Evolutionary conservation across 2,888 invertebrate species (phyloP).

Genomic region (Machimus atricapillus): DNA sequence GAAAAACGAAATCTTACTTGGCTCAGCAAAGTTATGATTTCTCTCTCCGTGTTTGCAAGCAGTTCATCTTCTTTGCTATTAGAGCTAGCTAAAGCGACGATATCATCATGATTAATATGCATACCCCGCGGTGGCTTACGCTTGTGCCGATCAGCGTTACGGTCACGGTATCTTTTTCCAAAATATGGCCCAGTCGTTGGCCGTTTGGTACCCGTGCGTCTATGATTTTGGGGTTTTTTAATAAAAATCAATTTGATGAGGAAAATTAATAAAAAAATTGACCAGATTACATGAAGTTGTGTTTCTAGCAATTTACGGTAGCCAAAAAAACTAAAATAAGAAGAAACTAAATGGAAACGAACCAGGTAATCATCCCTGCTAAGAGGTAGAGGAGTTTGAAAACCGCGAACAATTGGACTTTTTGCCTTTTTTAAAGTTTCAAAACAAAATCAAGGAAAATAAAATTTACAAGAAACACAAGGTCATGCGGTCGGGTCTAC

Average conservation of each 20-base stretch:
- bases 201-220: slow-evolving; percentile 81
- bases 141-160: slow-evolving; percentile 67
- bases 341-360: background rate
- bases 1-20: slow-evolving; percentile 76
- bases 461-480: slow-evolving; percentile 43
- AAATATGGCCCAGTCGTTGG: slow-evolving; percentile 75
- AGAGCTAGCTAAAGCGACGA: slow-evolving; percentile 81
- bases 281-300: slow-evolving; percentile 41
- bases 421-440: background rate
- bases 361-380: background rate
- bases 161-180: slow-evolving; percentile 59
- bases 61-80: slow-evolving; percentile 71
- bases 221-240: slow-evolving; percentile 54
- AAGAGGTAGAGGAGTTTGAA: background rate
- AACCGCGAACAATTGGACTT: background rate
- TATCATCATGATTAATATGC: slow-evolving; percentile 97
- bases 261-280: background rate
- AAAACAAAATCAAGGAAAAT: background rate
- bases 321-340: background rate
- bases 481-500: slow-evolving; percentile 19
- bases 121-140: slow-evolving; percentile 95
- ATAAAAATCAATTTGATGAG: background rate
- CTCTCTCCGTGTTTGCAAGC: slow-evolving; percentile 91
- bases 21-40: slow-evolving; percentile 92
- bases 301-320: slow-evolving; percentile 35